Percentiles rank a stretch among this genome's conserved stretches.
Evolutionary conservation across 2,888 invertebrate species (phyloP).

Genomic region (Epistrophella euchroma): DNA sequence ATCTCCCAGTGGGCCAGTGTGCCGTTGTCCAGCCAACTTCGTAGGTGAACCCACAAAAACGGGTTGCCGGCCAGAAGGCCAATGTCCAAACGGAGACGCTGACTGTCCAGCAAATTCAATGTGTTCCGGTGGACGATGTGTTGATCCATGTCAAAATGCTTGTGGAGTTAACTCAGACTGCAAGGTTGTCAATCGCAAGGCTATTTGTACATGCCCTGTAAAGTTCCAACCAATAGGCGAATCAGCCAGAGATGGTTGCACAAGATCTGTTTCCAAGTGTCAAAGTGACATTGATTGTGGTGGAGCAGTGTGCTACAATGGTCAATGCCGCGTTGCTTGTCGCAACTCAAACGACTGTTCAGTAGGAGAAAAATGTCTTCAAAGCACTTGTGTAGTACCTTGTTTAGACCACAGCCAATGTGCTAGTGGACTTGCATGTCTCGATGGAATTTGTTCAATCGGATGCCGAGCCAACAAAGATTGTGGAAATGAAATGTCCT

Average conservation of each 20-base stretch:
- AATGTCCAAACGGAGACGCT: constrained; percentile 88
- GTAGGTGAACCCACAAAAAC: constrained; percentile 90
- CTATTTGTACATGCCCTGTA: constrained; percentile 91
- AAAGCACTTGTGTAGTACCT: constrained; percentile 91
- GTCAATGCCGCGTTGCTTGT: constrained; percentile 93
- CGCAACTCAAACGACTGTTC: constrained; percentile 91
- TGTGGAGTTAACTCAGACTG: constrained; percentile 94
- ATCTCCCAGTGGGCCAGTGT: constrained; percentile 88
- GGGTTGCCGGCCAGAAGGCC: constrained; percentile 92
- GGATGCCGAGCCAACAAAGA: constrained; percentile 94
- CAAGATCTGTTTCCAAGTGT: constrained; percentile 88
- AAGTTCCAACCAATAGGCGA: constrained; percentile 89
- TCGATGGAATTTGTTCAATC: constrained; percentile 90
- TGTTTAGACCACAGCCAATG: constrained; percentile 93
- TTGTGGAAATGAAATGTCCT: constrained; percentile 90
- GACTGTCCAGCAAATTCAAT: constrained; percentile 91
- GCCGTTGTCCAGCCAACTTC: constrained; percentile 90
- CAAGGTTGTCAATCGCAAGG: constrained; percentile 89
- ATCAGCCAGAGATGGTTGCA: constrained; percentile 88
- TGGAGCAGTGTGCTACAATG: constrained; percentile 91
- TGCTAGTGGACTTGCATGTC: constrained; percentile 91
- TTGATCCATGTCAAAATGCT: constrained; percentile 92
- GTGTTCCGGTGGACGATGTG: constrained; percentile 89
- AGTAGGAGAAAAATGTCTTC: constrained; percentile 90
- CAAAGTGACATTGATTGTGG: constrained; percentile 90